phyloP scores from a whole-genome alignment of 2,888 invertebrate genomes.

The Anticlea derivata region DNA sequence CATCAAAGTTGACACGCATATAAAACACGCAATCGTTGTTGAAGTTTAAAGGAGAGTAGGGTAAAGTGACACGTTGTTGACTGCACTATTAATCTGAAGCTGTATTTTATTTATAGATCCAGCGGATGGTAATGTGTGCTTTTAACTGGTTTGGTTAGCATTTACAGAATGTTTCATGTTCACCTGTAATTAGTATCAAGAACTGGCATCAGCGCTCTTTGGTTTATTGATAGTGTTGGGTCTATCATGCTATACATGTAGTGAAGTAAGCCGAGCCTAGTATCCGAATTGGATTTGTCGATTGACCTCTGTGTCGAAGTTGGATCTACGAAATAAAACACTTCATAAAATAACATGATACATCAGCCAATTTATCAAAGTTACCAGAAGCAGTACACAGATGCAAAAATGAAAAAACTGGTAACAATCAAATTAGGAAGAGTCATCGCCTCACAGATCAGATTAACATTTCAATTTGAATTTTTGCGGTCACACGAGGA shows the following conservation, averaged over 20 bases:
- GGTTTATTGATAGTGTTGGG: slow-evolving; percentile 33
- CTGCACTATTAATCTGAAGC: slow-evolving; percentile 45
- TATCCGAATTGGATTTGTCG: too few relatives aligned
- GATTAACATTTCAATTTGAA: slow-evolving; percentile 78
- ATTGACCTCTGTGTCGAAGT: too few relatives aligned
- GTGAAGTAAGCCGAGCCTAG: too few relatives aligned
- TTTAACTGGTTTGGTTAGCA: slow-evolving; percentile 31
- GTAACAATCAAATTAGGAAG: slow-evolving; percentile 24
- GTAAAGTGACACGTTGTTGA: slow-evolving; percentile 38
- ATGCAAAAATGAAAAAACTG: slow-evolving; percentile 1
- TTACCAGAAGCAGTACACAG: neutral
- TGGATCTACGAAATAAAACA: too few relatives aligned
- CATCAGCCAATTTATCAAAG: too few relatives aligned
- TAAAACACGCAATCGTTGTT: slow-evolving; percentile 18
- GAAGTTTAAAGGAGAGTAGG: slow-evolving; percentile 4
- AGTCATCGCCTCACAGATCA: slow-evolving; percentile 47
- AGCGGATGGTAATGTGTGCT: slow-evolving; percentile 26
- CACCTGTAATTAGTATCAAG: slow-evolving; percentile 32
- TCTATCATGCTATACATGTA: too few relatives aligned
- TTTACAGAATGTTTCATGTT: slow-evolving; percentile 30
- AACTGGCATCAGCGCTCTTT: slow-evolving; percentile 25
- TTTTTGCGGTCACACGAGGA: slow-evolving; percentile 68
- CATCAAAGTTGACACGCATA: neutral
- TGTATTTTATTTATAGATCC: slow-evolving; percentile 40
- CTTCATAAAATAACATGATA: too few relatives aligned